Conservation (phyloP, 2,113 vertebrate species). For the Myodes glareolus region DNA sequence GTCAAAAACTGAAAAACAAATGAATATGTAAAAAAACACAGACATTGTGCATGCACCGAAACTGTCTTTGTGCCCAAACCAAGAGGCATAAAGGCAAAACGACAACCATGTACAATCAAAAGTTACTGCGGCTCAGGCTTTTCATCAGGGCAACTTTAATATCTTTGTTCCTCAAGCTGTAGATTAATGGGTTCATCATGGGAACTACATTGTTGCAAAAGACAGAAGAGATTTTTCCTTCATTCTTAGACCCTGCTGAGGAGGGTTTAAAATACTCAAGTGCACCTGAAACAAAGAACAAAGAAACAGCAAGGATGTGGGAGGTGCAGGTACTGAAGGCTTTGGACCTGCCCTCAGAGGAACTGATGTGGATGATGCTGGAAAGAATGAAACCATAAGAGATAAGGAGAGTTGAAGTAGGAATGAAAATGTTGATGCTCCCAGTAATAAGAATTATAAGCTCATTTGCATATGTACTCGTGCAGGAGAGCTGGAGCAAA, state of each 20-base stretch:
- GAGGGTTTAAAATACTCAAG: neutral
- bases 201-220: neutral
- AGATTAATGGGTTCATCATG: neutral
- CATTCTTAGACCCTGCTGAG: neutral
- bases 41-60: neutral
- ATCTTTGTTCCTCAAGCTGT: neutral
- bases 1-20: neutral
- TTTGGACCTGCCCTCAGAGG: neutral
- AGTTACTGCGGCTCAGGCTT: fast-evolving
- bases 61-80: neutral
- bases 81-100: neutral
- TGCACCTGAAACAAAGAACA: neutral
- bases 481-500: neutral
- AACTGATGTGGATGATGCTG: neutral
- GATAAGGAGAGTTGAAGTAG: neutral
- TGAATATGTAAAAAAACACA: neutral
- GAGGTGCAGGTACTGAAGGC: neutral
- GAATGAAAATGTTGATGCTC: neutral
- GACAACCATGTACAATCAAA: neutral
- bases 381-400: neutral
- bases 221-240: neutral
- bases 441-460: neutral
- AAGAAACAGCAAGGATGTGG: neutral
- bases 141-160: neutral
- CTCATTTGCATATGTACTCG: neutral